These are phyloP conservation scores for Thyatira batis DNA, from an alignment of 2,888 invertebrate species.

Conservation along the genomic window DNA sequence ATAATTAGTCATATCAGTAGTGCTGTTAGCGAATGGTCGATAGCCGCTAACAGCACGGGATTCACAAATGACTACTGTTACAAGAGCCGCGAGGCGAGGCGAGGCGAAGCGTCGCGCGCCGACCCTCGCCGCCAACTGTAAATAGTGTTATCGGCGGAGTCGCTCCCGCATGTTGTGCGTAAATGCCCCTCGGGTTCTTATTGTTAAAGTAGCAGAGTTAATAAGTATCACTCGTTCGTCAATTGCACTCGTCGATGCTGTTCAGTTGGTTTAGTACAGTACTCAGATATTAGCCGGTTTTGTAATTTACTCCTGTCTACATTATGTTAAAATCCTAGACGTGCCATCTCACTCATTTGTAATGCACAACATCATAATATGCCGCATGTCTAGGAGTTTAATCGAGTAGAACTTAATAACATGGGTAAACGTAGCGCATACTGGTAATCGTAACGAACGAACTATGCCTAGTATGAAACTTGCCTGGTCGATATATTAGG, in stretches of 20 bases:
- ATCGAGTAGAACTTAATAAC: slow-evolving; percentile 32
- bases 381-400: slow-evolving; percentile 46
- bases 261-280: slow-evolving; percentile 68
- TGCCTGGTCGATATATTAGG: slow-evolving; percentile 17
- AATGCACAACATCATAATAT: slow-evolving; percentile 18
- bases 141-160: slow-evolving; percentile 62
- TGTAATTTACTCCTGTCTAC: slow-evolving; percentile 44
- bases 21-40: slow-evolving; percentile 46
- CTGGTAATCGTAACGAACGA: slow-evolving; percentile 29
- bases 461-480: slow-evolving; percentile 28
- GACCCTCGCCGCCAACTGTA: slow-evolving; percentile 44
- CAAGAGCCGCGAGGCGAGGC: slow-evolving; percentile 11
- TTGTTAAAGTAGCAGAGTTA: slow-evolving; percentile 77
- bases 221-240: slow-evolving; percentile 81
- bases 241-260: slow-evolving; percentile 78
- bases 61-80: slow-evolving; percentile 22
- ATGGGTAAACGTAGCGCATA: slow-evolving; percentile 50
- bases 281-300: slow-evolving; percentile 59
- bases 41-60: slow-evolving; percentile 33
- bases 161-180: slow-evolving; percentile 55
- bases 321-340: slow-evolving; percentile 45
- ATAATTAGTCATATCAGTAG: slow-evolving; percentile 67
- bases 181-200: slow-evolving; percentile 68
- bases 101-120: slow-evolving; percentile 4
- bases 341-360: slow-evolving; percentile 27